Evolutionary conservation across 2,888 invertebrate species (phyloP).

Genomic region (Pachymerium ferrugineum): DNA sequence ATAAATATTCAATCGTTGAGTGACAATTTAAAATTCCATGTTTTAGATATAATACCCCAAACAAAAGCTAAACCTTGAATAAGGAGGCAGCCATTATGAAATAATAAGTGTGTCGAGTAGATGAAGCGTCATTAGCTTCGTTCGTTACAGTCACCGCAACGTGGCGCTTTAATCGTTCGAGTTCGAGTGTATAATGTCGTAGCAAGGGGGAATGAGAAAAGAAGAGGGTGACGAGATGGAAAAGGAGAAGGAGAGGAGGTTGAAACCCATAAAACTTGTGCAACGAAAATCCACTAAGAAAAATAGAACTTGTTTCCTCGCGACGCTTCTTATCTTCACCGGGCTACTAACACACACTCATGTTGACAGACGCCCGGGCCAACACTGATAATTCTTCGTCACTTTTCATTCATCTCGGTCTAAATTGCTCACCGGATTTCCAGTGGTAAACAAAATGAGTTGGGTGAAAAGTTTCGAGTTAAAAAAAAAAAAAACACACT

Average conservation of each 20-base stretch:
- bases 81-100: too few species aligned
- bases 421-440: not conserved
- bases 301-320: not conserved
- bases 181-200: too few species aligned
- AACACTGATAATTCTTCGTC: not conserved
- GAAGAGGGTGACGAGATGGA: not conserved
- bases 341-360: not conserved
- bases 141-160: too few species aligned
- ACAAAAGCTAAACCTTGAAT: too few species aligned
- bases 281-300: not conserved
- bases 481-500: too few species aligned
- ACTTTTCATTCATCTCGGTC: not conserved
- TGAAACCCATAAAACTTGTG: too few species aligned
- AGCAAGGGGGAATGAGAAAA: not conserved
- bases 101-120: too few species aligned
- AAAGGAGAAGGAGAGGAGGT: not conserved
- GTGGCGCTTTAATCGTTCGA: too few species aligned
- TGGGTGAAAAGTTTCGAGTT: not conserved
- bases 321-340: not conserved
- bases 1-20: too few species aligned
- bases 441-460: not conserved
- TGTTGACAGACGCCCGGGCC: conserved; percentile 2
- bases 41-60: too few species aligned
- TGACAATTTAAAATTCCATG: too few species aligned
- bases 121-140: too few species aligned